Evolutionary conservation across 2,888 invertebrate species (phyloP), one percentile per base, ranked within the genome.

Genomic region (Zonitis immaculata): DNA sequence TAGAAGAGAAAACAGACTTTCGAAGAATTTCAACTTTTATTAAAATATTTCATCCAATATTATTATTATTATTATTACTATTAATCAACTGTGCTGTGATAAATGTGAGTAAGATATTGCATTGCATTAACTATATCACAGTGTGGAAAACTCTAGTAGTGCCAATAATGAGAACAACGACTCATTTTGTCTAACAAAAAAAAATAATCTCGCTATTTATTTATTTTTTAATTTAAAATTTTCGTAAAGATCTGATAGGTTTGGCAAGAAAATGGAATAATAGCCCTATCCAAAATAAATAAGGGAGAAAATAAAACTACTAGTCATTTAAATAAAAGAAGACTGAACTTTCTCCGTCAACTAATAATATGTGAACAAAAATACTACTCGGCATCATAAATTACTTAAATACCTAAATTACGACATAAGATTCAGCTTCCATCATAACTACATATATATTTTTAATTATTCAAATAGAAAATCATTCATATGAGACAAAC

Each of bases 121-220:
- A n/a, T n/a, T n/a, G n/a, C n/a, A n/a, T 32, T 14, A 8, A 32
- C 16, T 8, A 16, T 35, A 61, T 68, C 67, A 68, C 68, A 66
- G 70, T 68, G 69, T 70, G 67, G 67, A 66, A 65, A 61, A 65
- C 63, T 60, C 61, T 60, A 60, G 60, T 70, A 68, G 70, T 70
- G 69, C 69, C 69, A 70, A 70, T 54, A 25, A 16, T 16, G 8
- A 3, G 7, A 16, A 8, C n/a, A n/a, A 12, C n/a, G 12, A 30
- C 12, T 4, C 27, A 30, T 30, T n/a, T n/a, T n/a, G n/a, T n/a
- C n/a, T n/a, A n/a, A n/a, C n/a, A n/a, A n/a, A n/a, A n/a, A n/a
- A n/a, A n/a, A 27, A 8, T 8, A 27, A 27, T 27, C 27, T 27
- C 27, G 8, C 27, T 7, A 27, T 27, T 27, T 27, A 7, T 27